Evolutionary conservation across 2,888 invertebrate species (phyloP), one percentile per base, ranked within the genome.

Genomic region (Anthophora plumipes): DNA sequence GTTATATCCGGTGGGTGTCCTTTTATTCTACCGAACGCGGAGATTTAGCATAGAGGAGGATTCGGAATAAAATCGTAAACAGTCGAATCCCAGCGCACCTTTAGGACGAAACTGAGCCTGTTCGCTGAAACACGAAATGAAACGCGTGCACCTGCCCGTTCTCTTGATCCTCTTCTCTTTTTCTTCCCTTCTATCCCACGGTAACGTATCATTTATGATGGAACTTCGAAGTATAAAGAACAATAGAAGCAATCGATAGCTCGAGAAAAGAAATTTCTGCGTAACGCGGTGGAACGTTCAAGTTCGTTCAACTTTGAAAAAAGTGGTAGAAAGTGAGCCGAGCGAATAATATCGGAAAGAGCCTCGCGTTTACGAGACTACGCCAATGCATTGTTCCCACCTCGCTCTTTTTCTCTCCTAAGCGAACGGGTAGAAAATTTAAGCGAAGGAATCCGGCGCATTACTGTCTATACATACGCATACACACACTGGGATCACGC

Each of bases 61-160:
- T 81, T 59, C 74, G 57, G 74, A 70, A 85, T 74, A 83, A 83
- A 83, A 83, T 75, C 75, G 76, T 75, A 52, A 74, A 70, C 57
- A 81, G 55, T 61, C 78, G 69, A 86, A 79, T 69, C 74, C 46
- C 60, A 55, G 14, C 70, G 76, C 79, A 82, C 69, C 80, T 90
- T 83, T 86, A 77, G 83, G 81, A 82, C 83, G 82, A 80, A 85
- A 79, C 83, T 76, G 82, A 81, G 80, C 84, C 83, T 80, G 82
- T 86, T 86, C 84, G 88, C 82, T 87, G 88, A 83, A 89, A 91
- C 90, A 90, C 89, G 87, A 91, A 92, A 92, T 91, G 89, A 91
- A 92, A 91, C 90, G 91, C 89, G 88, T 89, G 89, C 92, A 91
- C 90, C 91, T 89, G 90, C 90, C 89, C 87, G 81, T 89, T 83